Conservation (phyloP, 2,888 invertebrate genomes). For the Unio delphinus region DNA sequence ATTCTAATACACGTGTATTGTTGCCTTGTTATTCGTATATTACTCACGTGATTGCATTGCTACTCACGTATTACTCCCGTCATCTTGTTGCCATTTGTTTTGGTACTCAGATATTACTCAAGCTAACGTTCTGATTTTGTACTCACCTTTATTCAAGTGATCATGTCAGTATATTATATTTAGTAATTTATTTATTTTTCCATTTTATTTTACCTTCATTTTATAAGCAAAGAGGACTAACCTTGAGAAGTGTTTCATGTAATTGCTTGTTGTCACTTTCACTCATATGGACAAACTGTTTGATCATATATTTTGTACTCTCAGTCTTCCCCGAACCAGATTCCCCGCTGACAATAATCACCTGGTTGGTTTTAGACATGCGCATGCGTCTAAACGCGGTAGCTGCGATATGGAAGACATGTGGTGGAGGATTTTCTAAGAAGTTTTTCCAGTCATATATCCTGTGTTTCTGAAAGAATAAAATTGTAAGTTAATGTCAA, state of each 20-base stretch:
- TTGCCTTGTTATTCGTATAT: no score
- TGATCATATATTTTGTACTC: constrained; percentile 22
- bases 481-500: background rate
- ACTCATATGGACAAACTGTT: constrained; percentile 24
- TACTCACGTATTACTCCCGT: no score
- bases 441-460: constrained; percentile 19
- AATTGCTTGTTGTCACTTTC: constrained; percentile 12
- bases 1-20: no score
- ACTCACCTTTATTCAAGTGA: no score
- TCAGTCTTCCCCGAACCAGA: constrained; percentile 62
- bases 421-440: constrained; percentile 9
- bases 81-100: no score
- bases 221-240: background rate
- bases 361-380: constrained; percentile 15
- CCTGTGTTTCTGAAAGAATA: constrained; percentile 15
- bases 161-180: no score
- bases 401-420: constrained; percentile 19
- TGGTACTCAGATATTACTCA: no score
- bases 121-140: no score
- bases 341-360: constrained; percentile 23
- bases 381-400: constrained; percentile 18
- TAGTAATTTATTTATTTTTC: no score
- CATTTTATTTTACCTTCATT: no score
- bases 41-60: no score
- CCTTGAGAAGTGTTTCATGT: constrained; percentile 17